Evolutionary conservation across 2,888 invertebrate genomes (phyloP).

Genomic region (Drosophila dives): DNA sequence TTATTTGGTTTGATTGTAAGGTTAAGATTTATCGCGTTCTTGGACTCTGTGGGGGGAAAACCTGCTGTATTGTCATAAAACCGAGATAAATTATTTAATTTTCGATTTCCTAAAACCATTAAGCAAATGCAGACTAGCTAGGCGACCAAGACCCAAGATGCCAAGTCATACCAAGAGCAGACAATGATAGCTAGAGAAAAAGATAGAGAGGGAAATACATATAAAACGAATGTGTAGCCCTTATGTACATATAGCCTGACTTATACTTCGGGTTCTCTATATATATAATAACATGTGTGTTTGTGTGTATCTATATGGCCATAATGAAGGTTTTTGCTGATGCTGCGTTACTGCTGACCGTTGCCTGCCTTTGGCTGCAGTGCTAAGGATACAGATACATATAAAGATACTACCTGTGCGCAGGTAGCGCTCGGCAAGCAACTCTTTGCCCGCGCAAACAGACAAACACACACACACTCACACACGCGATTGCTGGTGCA

Average conservation of each 20-base stretch:
- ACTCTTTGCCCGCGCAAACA: slow-evolving; percentile 69
- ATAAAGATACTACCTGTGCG: slow-evolving; percentile 58
- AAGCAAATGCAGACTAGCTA: slow-evolving; percentile 65
- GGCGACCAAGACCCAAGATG: slow-evolving; percentile 72
- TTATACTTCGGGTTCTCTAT: slow-evolving; percentile 22
- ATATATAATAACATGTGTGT: slow-evolving; percentile 5
- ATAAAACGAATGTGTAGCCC: slow-evolving; percentile 16
- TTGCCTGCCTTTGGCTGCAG: slow-evolving; percentile 50
- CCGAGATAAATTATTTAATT: slow-evolving; percentile 79
- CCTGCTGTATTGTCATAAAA: slow-evolving; percentile 78
- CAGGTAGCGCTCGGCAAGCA: slow-evolving; percentile 71
- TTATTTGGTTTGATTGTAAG: slow-evolving; percentile 66
- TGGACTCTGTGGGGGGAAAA: slow-evolving; percentile 45
- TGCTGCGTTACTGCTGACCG: slow-evolving; percentile 61
- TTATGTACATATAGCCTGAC: slow-evolving; percentile 35
- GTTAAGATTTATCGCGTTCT: slow-evolving; percentile 69
- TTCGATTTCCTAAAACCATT: slow-evolving; percentile 80
- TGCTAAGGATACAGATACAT: slow-evolving; percentile 51
- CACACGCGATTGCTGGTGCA: slow-evolving; percentile 49
- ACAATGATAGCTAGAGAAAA: slow-evolving; percentile 9
- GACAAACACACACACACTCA: slow-evolving; percentile 28
- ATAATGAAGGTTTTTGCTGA: slow-evolving; percentile 52
- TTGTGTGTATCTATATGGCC: slow-evolving; percentile 27
- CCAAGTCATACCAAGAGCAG: slow-evolving; percentile 58
- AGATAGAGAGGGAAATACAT: slow-evolving; percentile 4